phyloP scores from a whole-genome alignment of 1,140 invertebrate genomes.

The Acyrthosiphon pisum region DNA sequence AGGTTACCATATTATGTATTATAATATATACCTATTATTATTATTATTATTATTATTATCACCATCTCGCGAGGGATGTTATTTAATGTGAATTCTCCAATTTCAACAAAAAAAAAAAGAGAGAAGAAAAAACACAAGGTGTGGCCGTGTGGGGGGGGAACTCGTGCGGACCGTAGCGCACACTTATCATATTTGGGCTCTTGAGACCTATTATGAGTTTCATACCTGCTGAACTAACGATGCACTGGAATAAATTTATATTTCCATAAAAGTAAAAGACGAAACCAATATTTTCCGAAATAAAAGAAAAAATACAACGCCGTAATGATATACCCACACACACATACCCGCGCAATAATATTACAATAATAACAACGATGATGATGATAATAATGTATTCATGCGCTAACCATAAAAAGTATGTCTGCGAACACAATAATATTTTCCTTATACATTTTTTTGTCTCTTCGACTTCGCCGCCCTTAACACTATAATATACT shows the following conservation, averaged over 20 bases:
- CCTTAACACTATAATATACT: no score
- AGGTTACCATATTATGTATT: not conserved
- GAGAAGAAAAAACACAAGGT: not conserved
- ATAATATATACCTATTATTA: not conserved
- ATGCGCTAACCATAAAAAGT: not conserved
- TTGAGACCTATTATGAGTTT: slow-evolving; percentile 25
- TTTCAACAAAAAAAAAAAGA: not conserved
- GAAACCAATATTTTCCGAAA: slow-evolving; percentile 10
- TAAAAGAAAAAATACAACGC: not conserved
- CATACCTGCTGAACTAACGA: slow-evolving; percentile 21
- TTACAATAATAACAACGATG: not conserved
- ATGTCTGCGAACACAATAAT: not conserved
- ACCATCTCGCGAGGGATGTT: not conserved
- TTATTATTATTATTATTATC: not conserved
- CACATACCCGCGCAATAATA: not conserved
- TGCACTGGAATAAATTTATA: not conserved
- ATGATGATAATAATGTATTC: not conserved
- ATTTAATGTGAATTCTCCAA: not conserved
- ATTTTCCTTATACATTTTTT: not conserved
- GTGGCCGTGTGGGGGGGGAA: not conserved
- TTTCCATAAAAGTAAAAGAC: slow-evolving; percentile 5
- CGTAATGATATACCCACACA: not conserved
- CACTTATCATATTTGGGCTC: slow-evolving; percentile 35
- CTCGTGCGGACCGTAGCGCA: not conserved
- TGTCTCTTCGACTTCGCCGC: not conserved